A percentile compares a stretch with the other conserved stretches of the same genome.
Conservation (phyloP, 2,113 vertebrate species). For the Lepus timidus region DNA sequence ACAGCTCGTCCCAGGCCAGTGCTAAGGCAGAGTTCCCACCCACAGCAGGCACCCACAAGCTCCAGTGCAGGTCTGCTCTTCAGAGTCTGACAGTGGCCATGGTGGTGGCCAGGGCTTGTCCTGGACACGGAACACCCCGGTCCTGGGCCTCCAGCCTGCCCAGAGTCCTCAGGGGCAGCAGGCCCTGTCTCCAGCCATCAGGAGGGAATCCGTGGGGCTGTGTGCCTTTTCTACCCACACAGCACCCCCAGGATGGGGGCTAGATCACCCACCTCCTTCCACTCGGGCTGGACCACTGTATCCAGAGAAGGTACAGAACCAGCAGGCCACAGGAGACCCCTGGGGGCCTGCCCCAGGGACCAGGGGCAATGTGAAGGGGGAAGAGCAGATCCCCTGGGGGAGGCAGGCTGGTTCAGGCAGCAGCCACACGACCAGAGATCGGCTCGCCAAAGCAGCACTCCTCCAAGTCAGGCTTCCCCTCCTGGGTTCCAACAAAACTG, state of each 20-base stretch:
- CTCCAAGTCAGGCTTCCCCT: constrained; percentile 35
- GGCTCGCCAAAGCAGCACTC: constrained; percentile 43
- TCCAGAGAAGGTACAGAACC: neutral
- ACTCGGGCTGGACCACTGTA: neutral
- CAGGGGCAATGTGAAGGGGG: neutral
- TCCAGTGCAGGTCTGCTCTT: neutral
- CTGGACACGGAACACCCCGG: neutral
- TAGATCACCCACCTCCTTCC: neutral
- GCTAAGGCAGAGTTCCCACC: neutral
- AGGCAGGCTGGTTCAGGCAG: neutral
- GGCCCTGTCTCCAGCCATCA: neutral
- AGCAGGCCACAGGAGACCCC: neutral
- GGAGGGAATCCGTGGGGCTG: neutral
- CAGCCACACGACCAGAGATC: neutral
- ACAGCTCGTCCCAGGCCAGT: neutral
- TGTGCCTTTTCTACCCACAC: neutral
- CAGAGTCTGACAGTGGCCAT: neutral
- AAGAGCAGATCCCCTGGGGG: neutral
- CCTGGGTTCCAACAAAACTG: constrained; percentile 5
- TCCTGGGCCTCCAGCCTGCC: neutral
- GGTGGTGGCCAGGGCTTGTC: neutral
- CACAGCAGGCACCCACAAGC: neutral
- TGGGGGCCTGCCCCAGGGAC: neutral
- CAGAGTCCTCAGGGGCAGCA: neutral
- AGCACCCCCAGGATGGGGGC: neutral